These are phyloP conservation scores for Dendronephthya gigantea DNA, from an alignment of 64 coral and sea anemone species.

Conservation along the genomic window DNA sequence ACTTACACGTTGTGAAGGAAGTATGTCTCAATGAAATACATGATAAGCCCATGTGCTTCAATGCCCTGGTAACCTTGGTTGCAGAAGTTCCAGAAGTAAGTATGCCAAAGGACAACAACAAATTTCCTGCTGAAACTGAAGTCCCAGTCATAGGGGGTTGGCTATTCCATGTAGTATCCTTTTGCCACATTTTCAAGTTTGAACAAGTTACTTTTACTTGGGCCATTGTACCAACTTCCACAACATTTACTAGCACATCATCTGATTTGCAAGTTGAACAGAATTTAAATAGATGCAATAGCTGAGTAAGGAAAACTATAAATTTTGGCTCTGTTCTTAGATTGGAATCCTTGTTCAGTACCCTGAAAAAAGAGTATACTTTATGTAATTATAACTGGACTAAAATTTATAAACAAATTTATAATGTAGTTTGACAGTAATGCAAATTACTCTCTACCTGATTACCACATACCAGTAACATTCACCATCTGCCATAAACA, in stretches of 20 bases:
- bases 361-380: too few species aligned
- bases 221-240: constrained; percentile 9
- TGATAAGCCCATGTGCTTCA: constrained; percentile 4
- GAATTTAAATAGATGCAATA: background rate
- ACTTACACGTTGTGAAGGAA: constrained; percentile 28
- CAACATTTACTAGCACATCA: constrained; percentile 2
- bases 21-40: constrained; percentile 17
- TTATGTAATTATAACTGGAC: too few species aligned
- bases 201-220: background rate
- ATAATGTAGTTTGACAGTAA: too few species aligned
- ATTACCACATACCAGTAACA: too few species aligned
- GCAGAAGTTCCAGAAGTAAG: constrained; percentile 13
- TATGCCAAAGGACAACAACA: constrained; percentile 5
- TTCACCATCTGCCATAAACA: background rate
- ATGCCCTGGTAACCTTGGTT: background rate
- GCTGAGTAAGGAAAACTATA: constrained; percentile 3
- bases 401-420: too few species aligned
- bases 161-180: constrained; percentile 1
- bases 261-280: constrained; percentile 15
- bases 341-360: background rate
- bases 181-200: constrained; percentile 10
- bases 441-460: too few species aligned
- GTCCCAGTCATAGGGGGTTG: constrained; percentile 21
- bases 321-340: constrained; percentile 31
- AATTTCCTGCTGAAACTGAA: background rate